Conservation (phyloP, 2,113 vertebrate species). For the Anser brachyrhynchus region DNA sequence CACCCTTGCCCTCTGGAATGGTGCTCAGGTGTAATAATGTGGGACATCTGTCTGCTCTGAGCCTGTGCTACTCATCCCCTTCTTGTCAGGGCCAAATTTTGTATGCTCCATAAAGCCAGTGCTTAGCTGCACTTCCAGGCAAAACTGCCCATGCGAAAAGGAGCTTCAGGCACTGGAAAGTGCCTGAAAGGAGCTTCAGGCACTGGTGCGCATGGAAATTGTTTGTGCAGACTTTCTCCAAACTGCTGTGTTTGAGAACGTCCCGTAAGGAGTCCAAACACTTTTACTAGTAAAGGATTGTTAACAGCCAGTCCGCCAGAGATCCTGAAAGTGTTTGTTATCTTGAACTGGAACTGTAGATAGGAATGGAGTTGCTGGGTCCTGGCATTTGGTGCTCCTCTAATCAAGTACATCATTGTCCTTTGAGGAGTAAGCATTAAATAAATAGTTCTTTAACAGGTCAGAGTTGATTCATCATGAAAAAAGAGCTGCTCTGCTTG, state of each 20-base stretch:
- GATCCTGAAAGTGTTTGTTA: not conserved
- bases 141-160: not conserved
- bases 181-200: not conserved
- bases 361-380: not conserved
- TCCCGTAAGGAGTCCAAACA: not conserved
- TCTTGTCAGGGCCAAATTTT: not conserved
- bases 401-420: not conserved
- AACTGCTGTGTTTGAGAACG: not conserved
- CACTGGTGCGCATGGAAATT: not conserved
- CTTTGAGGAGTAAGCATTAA: not conserved
- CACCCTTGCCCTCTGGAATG: not conserved
- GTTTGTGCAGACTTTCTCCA: not conserved
- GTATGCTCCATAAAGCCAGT: not conserved
- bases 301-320: not conserved
- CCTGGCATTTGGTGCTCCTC: not conserved
- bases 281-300: not conserved
- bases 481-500: not conserved
- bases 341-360: not conserved
- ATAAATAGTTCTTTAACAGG: not conserved
- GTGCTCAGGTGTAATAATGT: not conserved
- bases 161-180: not conserved
- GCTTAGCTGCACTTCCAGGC: not conserved
- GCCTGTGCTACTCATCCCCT: not conserved
- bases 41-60: not conserved
- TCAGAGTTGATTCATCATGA: not conserved